phyloP scores from a whole-genome alignment of 2,113 vertebrate genomes.

The Oreochromis niloticus region DNA sequence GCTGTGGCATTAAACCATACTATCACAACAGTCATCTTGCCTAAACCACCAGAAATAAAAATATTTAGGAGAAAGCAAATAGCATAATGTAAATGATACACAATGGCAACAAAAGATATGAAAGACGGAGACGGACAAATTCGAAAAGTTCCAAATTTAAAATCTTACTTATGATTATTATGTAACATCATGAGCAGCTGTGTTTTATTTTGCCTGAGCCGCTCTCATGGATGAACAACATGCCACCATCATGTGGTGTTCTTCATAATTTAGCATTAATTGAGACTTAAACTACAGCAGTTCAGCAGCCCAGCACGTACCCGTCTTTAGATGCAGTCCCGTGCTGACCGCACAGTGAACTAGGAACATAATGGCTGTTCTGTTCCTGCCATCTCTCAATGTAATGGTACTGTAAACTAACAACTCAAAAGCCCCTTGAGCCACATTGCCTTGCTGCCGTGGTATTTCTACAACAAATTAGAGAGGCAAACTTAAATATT shows the following conservation, averaged over 20 bases:
- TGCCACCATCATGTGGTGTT: neutral
- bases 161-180: neutral
- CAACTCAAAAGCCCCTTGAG: slow-evolving; percentile 46
- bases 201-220: neutral
- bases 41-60: neutral
- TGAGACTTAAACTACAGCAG: neutral
- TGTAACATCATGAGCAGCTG: neutral
- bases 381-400: slow-evolving; percentile 66
- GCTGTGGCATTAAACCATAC: neutral
- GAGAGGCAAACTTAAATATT: slow-evolving; percentile 78
- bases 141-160: neutral
- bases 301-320: neutral
- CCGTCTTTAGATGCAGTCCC: slow-evolving; percentile 1
- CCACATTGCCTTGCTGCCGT: slow-evolving; percentile 50
- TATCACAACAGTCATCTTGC: neutral
- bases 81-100: neutral
- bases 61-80: neutral
- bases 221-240: neutral
- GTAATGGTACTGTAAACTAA: slow-evolving; percentile 69
- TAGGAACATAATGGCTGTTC: slow-evolving; percentile 61
- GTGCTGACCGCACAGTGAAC: slow-evolving; percentile 60
- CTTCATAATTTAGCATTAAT: neutral
- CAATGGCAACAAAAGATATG: neutral
- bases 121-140: neutral
- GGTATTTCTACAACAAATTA: slow-evolving; percentile 74